A percentile compares a stretch with the other conserved stretches of the same genome.
phyloP scores from a whole-genome alignment of 2,797 vertebrate species.

The Tarsius wallacei region DNA sequence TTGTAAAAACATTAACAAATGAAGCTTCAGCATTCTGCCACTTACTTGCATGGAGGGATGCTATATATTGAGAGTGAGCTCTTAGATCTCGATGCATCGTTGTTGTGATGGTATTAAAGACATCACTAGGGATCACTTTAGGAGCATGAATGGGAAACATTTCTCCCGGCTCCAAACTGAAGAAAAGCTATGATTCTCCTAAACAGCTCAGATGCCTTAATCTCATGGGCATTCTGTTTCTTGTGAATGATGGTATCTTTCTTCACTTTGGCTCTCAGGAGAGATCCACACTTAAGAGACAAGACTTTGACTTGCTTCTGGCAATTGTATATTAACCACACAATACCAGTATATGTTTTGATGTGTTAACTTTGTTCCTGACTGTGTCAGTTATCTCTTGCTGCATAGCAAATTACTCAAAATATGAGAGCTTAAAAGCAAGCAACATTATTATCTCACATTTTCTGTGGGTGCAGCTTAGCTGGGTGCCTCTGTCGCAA shows the following conservation, averaged over 20 bases:
- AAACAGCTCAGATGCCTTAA: background rate
- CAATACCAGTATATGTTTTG: background rate
- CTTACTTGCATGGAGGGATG: background rate
- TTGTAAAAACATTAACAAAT: background rate
- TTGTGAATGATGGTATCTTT: background rate
- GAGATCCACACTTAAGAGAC: background rate
- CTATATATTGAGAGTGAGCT: background rate
- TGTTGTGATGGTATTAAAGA: background rate
- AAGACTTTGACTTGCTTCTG: conserved; percentile 25
- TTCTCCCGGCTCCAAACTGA: conserved; percentile 1
- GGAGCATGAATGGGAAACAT: conserved; percentile 39
- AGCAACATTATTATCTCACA: background rate
- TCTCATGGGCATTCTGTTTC: background rate
- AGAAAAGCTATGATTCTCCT: conserved; percentile 6
- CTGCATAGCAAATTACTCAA: background rate
- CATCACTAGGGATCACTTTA: background rate
- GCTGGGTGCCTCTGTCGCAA: background rate
- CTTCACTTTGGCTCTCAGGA: background rate
- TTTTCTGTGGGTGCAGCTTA: background rate
- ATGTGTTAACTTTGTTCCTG: background rate
- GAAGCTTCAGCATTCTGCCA: background rate
- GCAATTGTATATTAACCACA: background rate
- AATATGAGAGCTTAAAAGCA: background rate
- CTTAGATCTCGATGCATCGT: background rate
- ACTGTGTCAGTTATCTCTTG: background rate